phyloP scores from a whole-genome alignment of 1,140 invertebrate species.

The Paraescarpia echinospica region DNA sequence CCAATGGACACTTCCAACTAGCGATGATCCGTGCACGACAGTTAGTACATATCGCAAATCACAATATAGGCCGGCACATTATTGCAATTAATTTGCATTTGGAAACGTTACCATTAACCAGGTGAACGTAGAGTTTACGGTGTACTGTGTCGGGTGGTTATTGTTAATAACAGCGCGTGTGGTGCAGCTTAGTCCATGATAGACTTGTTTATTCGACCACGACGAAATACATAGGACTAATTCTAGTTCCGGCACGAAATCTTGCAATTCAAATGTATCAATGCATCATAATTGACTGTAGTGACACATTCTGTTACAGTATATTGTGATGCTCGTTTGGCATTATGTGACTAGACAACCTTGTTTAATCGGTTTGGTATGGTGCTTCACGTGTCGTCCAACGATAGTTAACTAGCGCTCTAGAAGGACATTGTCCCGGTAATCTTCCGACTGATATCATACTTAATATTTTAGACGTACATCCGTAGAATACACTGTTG shows the following conservation, averaged over 20 bases:
- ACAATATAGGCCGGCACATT: background rate
- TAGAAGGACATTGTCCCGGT: no score
- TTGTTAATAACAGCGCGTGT: background rate
- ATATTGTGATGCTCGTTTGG: no score
- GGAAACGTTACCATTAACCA: background rate
- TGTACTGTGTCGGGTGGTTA: background rate
- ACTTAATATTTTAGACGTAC: no score
- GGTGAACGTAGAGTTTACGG: background rate
- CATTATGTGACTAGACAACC: no score
- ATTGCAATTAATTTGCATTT: background rate
- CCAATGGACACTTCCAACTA: background rate
- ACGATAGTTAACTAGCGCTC: no score
- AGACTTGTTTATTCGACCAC: background rate
- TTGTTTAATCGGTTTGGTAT: no score
- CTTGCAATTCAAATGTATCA: no score
- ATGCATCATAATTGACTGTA: no score
- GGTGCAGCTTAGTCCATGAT: background rate
- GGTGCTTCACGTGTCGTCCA: no score
- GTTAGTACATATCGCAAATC: background rate
- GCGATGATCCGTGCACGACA: background rate
- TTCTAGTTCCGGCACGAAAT: no score
- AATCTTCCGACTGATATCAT: no score
- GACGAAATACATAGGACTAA: background rate
- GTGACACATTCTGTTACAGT: no score
- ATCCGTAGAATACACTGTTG: background rate